Conservation (phyloP, 2,113 vertebrate species). For the Sporophila hypoxantha region DNA sequence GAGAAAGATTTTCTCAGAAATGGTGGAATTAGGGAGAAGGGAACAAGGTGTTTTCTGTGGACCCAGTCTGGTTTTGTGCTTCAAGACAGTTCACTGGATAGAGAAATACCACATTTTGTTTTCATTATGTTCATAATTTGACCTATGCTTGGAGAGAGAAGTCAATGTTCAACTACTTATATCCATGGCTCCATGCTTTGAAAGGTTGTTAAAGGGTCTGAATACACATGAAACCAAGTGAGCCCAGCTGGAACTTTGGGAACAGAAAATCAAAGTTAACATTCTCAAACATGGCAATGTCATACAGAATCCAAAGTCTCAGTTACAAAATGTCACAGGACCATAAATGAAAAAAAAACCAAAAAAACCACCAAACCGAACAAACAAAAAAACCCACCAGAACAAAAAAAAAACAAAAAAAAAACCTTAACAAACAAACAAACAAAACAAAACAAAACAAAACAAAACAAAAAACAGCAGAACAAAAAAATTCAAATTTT, state of each 20-base stretch:
- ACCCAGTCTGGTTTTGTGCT: background rate
- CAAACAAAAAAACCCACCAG: rapidly evolving
- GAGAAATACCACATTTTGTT: background rate
- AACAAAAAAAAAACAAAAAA: background rate
- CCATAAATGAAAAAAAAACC: background rate
- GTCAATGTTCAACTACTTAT: background rate
- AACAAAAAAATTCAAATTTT: background rate
- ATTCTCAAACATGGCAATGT: background rate
- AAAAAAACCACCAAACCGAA: too few species aligned
- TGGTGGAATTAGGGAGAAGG: background rate
- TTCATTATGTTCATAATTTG: background rate
- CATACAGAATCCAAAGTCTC: background rate
- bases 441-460: background rate
- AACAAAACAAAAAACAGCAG: background rate
- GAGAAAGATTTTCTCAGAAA: background rate
- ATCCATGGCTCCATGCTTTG: background rate
- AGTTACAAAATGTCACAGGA: background rate
- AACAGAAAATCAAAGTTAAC: background rate
- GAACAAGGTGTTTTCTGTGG: background rate
- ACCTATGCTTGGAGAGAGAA: background rate
- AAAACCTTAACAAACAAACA: background rate
- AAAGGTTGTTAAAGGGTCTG: background rate
- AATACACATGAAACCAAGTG: background rate
- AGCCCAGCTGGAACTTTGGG: background rate
- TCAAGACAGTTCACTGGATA: background rate